Evolutionary conservation across 2,113 vertebrate species (phyloP).

Genomic region (Casuarius casuarius): DNA sequence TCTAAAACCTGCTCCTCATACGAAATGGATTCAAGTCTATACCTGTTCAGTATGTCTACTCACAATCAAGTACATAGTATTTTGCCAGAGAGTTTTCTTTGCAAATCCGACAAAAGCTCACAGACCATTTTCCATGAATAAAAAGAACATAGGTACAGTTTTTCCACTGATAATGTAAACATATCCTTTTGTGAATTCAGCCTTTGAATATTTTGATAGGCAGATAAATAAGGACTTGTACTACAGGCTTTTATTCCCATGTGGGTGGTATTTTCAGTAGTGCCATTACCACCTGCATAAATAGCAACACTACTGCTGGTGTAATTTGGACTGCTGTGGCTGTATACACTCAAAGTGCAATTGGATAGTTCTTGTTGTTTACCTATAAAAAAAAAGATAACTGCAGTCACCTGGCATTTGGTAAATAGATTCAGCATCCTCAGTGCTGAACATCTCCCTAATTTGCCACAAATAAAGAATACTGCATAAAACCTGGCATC

Average conservation of each 20-base stretch:
- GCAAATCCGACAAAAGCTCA: background rate
- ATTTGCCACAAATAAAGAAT: slow-evolving; percentile 26
- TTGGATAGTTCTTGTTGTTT: background rate
- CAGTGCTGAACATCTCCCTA: background rate
- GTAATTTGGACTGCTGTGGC: slow-evolving; percentile 23
- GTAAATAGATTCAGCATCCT: background rate
- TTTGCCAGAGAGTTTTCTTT: background rate
- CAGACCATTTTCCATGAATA: background rate
- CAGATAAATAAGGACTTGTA: slow-evolving; percentile 29
- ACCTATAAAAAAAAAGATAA: slow-evolving; percentile 14
- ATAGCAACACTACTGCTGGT: slow-evolving; percentile 18
- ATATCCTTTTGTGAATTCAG: background rate
- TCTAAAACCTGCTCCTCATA: background rate
- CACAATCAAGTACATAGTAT: background rate
- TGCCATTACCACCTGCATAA: slow-evolving; percentile 43
- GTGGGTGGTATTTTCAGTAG: slow-evolving; percentile 29
- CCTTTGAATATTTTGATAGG: background rate
- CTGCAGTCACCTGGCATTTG: background rate
- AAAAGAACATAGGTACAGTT: background rate
- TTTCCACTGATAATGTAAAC: background rate
- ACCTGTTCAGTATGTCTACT: background rate
- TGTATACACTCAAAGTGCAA: background rate
- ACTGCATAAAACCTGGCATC: background rate
- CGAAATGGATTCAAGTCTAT: background rate
- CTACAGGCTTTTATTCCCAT: background rate